These are phyloP conservation scores for Silurus glanis DNA, from an alignment of 2,113 vertebrate genomes.

Conservation along the genomic window DNA sequence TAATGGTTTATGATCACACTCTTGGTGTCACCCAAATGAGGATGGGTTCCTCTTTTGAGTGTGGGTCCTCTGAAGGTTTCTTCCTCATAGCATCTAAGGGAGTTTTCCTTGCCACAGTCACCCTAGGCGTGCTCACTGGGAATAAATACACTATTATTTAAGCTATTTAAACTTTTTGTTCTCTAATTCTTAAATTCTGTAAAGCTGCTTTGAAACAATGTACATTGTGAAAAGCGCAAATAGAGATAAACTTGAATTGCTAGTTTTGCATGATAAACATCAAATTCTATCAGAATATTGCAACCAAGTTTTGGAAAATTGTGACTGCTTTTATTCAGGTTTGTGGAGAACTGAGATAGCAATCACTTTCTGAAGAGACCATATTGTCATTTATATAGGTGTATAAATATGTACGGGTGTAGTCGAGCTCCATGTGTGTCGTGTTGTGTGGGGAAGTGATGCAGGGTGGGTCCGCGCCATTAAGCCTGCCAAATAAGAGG, in stretches of 20 bases:
- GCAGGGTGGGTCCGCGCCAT: slow-evolving; percentile 56
- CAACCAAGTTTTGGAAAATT: not conserved
- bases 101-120: too few relatives aligned
- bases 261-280: not conserved
- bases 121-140: too few relatives aligned
- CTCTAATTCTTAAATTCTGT: too few relatives aligned
- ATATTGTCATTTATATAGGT: slow-evolving; percentile 42
- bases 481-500: slow-evolving; percentile 53
- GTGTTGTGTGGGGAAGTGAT: slow-evolving; percentile 60
- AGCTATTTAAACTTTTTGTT: too few relatives aligned
- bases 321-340: slow-evolving; percentile 13
- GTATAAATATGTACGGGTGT: slow-evolving; percentile 62
- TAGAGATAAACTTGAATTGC: not conserved
- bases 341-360: not conserved
- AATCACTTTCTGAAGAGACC: not conserved
- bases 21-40: too few relatives aligned
- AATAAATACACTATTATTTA: too few relatives aligned
- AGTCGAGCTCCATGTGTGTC: slow-evolving; percentile 41
- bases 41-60: too few relatives aligned
- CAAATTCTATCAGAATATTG: not conserved
- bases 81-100: too few relatives aligned
- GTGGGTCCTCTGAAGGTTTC: too few relatives aligned
- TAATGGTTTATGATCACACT: too few relatives aligned
- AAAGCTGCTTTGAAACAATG: too few relatives aligned
- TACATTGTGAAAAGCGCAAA: too few relatives aligned